Evolutionary conservation across 2,888 invertebrate species (phyloP).

Genomic region (Phytoseiulus persimilis): DNA sequence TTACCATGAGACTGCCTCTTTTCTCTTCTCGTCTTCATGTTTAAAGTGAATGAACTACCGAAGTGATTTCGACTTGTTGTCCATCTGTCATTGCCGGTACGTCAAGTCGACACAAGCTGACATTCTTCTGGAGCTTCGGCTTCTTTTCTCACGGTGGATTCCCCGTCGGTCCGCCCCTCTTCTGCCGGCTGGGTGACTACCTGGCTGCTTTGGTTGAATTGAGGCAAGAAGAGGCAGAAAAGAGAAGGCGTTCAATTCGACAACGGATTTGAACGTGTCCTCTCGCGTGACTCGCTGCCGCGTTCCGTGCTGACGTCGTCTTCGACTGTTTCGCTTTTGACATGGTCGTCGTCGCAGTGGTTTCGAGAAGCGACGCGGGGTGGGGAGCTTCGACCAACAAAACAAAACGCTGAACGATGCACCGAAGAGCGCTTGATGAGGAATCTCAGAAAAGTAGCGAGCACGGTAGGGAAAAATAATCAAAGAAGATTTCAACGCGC

Average conservation of each 20-base stretch:
- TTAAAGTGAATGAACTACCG: background rate
- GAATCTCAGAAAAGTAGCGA: background rate
- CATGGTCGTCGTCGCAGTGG: background rate
- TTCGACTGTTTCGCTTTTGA: background rate
- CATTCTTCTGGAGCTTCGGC: background rate
- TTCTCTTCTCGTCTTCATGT: background rate
- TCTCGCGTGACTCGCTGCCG: background rate
- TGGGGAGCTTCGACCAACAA: background rate
- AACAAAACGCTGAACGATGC: background rate
- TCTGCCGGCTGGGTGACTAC: background rate
- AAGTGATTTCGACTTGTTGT: background rate
- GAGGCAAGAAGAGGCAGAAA: background rate
- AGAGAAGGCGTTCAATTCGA: background rate
- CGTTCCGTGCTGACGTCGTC: too few relatives aligned
- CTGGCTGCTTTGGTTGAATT: background rate
- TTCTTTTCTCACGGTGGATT: background rate
- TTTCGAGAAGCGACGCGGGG: background rate
- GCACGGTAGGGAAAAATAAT: background rate
- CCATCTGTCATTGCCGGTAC: background rate
- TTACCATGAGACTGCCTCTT: background rate
- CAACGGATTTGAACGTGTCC: background rate
- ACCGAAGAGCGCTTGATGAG: background rate
- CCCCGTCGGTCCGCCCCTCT: too few relatives aligned
- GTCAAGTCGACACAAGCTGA: background rate
- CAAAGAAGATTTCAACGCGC: background rate